phyloP scores from a whole-genome alignment of 2,888 invertebrate species.

The Pyrocoelia pectoralis region DNA sequence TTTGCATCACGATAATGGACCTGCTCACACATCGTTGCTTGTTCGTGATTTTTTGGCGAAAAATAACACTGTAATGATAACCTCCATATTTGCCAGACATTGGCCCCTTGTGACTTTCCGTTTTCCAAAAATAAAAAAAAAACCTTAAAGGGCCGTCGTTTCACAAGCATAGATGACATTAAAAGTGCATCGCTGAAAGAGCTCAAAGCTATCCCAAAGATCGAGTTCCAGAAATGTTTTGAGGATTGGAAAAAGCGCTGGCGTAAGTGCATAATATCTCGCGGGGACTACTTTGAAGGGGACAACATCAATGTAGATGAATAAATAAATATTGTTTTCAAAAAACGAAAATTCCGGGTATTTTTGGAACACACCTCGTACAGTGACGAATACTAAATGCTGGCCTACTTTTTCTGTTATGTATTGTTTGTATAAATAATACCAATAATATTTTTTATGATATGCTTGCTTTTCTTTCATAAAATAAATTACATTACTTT shows the following conservation, averaged over 20 bases:
- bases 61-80: neutral
- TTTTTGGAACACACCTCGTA: too few species aligned
- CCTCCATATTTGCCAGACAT: conserved; percentile 17
- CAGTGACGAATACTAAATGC: too few species aligned
- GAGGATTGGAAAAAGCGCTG: conserved; percentile 45
- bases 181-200: conserved; percentile 34
- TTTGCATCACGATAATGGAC: too few species aligned
- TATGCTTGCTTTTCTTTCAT: too few species aligned
- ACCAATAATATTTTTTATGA: too few species aligned
- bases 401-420: too few species aligned
- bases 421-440: too few species aligned
- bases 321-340: neutral
- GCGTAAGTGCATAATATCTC: too few species aligned
- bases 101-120: conserved; percentile 29
- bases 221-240: conserved; percentile 41
- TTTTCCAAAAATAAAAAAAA: conserved; percentile 42
- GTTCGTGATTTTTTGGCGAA: too few species aligned
- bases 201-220: conserved; percentile 41
- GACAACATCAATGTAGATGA: conserved; percentile 10
- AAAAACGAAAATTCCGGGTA: too few species aligned
- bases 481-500: too few species aligned
- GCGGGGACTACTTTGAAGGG: conserved; percentile 34
- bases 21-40: too few species aligned
- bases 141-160: conserved; percentile 35
- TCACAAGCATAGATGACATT: neutral